A percentile compares a stretch with the other conserved stretches of the same genome.
Evolutionary conservation across 2,888 invertebrate genomes (phyloP).

Genomic region (Harmothoe impar): DNA sequence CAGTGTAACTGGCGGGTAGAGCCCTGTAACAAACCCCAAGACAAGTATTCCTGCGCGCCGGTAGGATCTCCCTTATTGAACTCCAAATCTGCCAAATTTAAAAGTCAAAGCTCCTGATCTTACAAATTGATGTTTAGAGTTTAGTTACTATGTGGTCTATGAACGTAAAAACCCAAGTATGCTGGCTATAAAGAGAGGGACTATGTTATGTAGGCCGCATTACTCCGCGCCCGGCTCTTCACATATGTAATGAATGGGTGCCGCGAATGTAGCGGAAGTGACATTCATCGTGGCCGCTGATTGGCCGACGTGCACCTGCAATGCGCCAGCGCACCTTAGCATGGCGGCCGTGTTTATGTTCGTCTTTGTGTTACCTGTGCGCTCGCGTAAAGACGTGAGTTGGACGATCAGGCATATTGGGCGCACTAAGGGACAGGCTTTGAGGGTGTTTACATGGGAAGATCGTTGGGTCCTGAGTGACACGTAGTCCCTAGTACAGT

Average conservation of each 20-base stretch:
- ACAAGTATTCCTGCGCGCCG: conserved; percentile 49
- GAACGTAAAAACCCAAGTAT: neutral
- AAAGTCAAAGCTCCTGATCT: too few relatives aligned
- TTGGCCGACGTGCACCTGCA: conserved; percentile 60
- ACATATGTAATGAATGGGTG: conserved; percentile 60
- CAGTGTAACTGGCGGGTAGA: conserved; percentile 56
- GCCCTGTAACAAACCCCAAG: conserved; percentile 14
- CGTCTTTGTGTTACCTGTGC: conserved; percentile 59
- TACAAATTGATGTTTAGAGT: too few relatives aligned
- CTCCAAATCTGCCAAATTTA: neutral
- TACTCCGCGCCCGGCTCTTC: conserved; percentile 12
- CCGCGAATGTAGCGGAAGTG: conserved; percentile 54
- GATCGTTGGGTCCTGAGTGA: neutral
- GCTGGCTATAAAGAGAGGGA: neutral
- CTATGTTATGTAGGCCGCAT: neutral
- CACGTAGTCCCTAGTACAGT: neutral
- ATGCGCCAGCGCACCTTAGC: conserved; percentile 61
- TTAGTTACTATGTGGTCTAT: too few relatives aligned
- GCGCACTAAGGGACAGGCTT: neutral
- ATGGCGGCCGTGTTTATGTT: conserved; percentile 38
- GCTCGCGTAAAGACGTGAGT: conserved; percentile 51
- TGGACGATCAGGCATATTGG: neutral
- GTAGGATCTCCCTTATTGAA: conserved; percentile 6
- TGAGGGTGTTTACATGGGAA: conserved; percentile 8
- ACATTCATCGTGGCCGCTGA: conserved; percentile 43